phyloP scores from a whole-genome alignment of 2,888 invertebrate genomes.

The Pandemis cinnamomeana region DNA sequence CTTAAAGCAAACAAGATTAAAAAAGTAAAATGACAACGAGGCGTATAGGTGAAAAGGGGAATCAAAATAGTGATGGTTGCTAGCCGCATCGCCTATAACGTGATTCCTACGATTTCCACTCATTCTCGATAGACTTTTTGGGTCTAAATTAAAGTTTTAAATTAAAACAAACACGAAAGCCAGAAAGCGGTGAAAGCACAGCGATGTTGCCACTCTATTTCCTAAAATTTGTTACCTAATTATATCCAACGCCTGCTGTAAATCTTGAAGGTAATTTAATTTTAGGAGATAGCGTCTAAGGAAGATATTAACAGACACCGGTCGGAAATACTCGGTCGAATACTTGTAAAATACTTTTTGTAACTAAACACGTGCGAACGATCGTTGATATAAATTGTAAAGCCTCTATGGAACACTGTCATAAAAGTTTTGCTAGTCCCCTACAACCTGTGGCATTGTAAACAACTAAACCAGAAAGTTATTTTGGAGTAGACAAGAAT shows the following conservation, averaged over 20 bases:
- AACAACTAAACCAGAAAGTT: too few species aligned
- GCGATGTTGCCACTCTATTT: constrained; percentile 44
- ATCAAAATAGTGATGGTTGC: too few species aligned
- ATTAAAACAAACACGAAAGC: constrained; percentile 10
- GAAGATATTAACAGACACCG: constrained; percentile 3
- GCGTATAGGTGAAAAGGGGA: too few species aligned
- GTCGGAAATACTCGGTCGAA: constrained; percentile 21
- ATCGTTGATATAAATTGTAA: not conserved
- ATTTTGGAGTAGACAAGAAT: too few species aligned
- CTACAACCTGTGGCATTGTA: not conserved
- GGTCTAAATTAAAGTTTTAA: not conserved
- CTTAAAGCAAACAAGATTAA: too few species aligned
- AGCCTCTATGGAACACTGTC: not conserved
- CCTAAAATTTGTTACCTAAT: constrained; percentile 45
- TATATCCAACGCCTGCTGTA: constrained; percentile 46
- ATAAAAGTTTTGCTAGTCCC: not conserved
- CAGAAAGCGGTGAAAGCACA: constrained; percentile 42
- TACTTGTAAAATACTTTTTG: not conserved
- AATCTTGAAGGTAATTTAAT: constrained; percentile 47
- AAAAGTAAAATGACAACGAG: too few species aligned
- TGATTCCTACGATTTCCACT: too few species aligned
- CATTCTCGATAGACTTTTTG: too few species aligned
- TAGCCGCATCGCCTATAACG: too few species aligned
- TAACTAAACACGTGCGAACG: not conserved
- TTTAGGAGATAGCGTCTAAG: constrained; percentile 38